A percentile compares a stretch with the other conserved stretches of the same genome.
Conservation (phyloP, 2,888 invertebrate species). For the Esperia sulphurella region DNA sequence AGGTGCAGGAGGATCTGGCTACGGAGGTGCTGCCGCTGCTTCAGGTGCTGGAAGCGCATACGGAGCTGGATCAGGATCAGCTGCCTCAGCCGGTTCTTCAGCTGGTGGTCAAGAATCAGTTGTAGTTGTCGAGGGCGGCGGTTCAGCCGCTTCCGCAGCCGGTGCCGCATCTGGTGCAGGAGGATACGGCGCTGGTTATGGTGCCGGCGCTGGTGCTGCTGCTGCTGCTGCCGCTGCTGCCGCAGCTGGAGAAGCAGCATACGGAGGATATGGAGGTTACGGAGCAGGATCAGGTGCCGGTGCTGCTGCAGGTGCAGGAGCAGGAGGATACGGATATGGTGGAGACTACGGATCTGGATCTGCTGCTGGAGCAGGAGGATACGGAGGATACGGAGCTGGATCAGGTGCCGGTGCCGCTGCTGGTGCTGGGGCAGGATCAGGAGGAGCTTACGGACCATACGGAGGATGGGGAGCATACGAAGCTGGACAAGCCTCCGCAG, state of each 20-base stretch:
- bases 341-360: neutral
- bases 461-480: conserved; percentile 1
- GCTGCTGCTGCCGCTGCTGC: conserved; percentile 4
- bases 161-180: conserved; percentile 12
- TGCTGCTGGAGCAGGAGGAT: neutral
- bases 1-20: neutral
- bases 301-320: conserved; percentile 1
- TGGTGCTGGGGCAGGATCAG: neutral
- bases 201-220: conserved; percentile 3
- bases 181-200: neutral
- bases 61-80: neutral
- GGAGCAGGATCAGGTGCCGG: neutral
- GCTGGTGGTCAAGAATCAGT: conserved; percentile 1
- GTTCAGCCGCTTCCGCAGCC: conserved; percentile 9
- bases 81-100: conserved; percentile 5
- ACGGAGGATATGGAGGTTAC: conserved; percentile 2
- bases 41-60: conserved; percentile 5
- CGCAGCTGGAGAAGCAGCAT: conserved; percentile 1
- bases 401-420: neutral
- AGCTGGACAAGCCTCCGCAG: neutral
- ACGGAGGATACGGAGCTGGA: neutral
- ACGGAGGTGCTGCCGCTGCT: conserved; percentile 2
- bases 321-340: neutral
- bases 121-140: no score
- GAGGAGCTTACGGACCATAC: conserved; percentile 1